Base-by-base conservation (phyloP, 1,140 invertebrate species). In the Tetragnatha versicolor region DNA sequence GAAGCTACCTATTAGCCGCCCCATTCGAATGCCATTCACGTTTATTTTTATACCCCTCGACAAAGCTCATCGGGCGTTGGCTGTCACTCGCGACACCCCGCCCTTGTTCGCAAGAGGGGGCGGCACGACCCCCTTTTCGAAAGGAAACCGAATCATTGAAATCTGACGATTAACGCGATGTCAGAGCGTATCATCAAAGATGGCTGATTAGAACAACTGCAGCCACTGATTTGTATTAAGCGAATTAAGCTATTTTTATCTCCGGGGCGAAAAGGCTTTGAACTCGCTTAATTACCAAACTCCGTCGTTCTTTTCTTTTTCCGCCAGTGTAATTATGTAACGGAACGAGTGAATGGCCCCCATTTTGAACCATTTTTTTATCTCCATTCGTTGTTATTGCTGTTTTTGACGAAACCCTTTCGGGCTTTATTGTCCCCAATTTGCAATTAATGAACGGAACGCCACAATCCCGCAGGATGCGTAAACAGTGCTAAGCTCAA, bases 161-260 rank as follows among this genome's bases (percentile, higher is more conserved):
- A 22, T n/a, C n/a, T 25, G 60, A 63, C 42, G 37, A 63, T 42
- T 39, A 63, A 42, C 60, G 60, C 60, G 60, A 39, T 37, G 42
- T 39, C 60, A 63, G 25, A 63, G 37, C 17, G 37, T 9, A n/a
- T n/a, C n/a, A n/a, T n/a, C 60, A 17, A 37, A 39, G 33, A 63
- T 63, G 33, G 33, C 35, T 63, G 42, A 63, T 63, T 33, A 63
- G 60, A 63, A 42, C 33, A 22, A 39, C 33, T 2, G 60, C 37
- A 22, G 42, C 37, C 60, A 63, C 60, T 63, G 60, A 63, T 63
- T 63, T 63, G 33, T 42, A 37, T 37, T 63, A 63, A 63, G 35
- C 60, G 60, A 63, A 63, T 63, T 63, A 63, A 63, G 60, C n/a
- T 42, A 63, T 63, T 63, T 63, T 63, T 63, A 63, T 63, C 60